Evolutionary conservation across 1,140 invertebrate genomes (phyloP), one percentile per base, ranked within the genome.

Genomic region (Lordiphosa mommai): DNA sequence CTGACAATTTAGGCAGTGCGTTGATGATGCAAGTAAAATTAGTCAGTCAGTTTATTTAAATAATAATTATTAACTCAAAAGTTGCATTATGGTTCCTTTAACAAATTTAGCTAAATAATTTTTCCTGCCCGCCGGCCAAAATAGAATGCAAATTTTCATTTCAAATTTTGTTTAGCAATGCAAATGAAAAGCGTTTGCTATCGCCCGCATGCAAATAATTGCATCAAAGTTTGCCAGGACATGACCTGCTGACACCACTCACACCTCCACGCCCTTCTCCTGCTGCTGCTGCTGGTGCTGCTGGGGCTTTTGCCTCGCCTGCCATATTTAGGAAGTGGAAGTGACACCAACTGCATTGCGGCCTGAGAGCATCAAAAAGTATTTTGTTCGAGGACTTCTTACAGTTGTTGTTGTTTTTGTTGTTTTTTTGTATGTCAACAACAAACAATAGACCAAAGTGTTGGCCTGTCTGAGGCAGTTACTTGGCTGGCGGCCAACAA

Each of bases 261-360:
- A 29, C 23, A 13, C 10, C 17, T 30, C 44, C 23, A 34, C 20
- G 10, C 17, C 12, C 17, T 30, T 5, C 13, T 5, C 20, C 17
- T 27, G 12, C 33, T n/a, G 1, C 36, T 36, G 14, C 32, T 20
- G 3, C 23, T 41, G 6, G 7, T 16, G 7, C 23, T 38, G 43
- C 12, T 5, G 8, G 13, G 29, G 53, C 17, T 34, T 32, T 60
- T 38, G 16, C 59, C 41, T 32, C 27, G 46, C 14, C 60, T 33
- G 56, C 60, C 38, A 48, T 17, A 53, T 55, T 47, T 53, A 52
- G 52, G 52, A 67, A 67, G 32, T 72, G 50, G 52, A 68, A 79
- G 48, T 80, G 73, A 80, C 74, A 79, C 51, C 65, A 61, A 80
- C 74, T 80, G 76, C 76, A 82, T 52, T 79, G 74, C 74, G 76